Evolutionary conservation across 2,113 vertebrate species (phyloP).

Genomic region (Phoenicopterus ruber): DNA sequence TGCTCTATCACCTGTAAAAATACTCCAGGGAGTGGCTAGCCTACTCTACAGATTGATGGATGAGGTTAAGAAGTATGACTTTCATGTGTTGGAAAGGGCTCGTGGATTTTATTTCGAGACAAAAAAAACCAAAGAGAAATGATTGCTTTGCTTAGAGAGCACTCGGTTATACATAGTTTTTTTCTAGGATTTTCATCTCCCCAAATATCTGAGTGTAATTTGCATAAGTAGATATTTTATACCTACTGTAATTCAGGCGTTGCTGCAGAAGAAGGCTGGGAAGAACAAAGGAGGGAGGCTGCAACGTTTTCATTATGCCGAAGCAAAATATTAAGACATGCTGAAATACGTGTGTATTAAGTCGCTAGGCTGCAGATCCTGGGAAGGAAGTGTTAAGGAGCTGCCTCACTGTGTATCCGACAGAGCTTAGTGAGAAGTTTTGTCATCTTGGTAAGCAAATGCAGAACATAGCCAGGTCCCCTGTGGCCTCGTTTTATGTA

Average conservation of each 20-base stretch:
- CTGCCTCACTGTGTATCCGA: not conserved
- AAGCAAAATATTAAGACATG: constrained; percentile 32
- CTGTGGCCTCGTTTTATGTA: constrained; percentile 43
- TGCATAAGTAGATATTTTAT: constrained; percentile 46
- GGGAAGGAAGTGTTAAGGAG: not conserved
- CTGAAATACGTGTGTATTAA: not conserved
- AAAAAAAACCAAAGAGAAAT: not conserved
- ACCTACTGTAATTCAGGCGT: constrained; percentile 32
- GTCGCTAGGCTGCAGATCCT: not conserved
- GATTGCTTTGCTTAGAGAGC: not conserved
- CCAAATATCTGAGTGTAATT: constrained; percentile 23
- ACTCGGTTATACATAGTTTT: not conserved
- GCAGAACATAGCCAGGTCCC: not conserved
- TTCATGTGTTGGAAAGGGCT: constrained; percentile 5
- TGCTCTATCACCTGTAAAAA: not conserved
- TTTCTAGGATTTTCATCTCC: not conserved
- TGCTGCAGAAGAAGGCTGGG: not conserved
- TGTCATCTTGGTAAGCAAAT: not conserved
- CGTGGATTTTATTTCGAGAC: constrained; percentile 31
- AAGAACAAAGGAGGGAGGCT: not conserved
- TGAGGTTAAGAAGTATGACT: constrained; percentile 21
- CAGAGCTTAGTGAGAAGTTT: not conserved
- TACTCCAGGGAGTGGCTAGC: not conserved
- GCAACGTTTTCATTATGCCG: not conserved
- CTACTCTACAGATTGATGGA: not conserved